These are phyloP conservation scores for Cydia amplana DNA, from an alignment of 1,140 invertebrate species.

Conservation along the genomic window DNA sequence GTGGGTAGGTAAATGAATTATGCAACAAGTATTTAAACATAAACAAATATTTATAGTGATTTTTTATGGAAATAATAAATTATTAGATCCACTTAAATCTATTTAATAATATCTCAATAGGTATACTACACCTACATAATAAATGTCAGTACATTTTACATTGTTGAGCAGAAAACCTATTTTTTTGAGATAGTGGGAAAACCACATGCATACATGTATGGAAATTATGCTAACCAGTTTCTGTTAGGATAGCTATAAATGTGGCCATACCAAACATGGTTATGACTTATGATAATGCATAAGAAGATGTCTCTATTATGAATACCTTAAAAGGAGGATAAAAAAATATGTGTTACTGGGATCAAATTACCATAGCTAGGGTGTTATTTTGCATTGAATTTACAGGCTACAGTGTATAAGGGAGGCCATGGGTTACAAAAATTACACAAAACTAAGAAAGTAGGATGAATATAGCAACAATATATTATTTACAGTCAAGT, in stretches of 20 bases:
- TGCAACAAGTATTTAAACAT: background rate
- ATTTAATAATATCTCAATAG: background rate
- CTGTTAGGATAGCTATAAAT: background rate
- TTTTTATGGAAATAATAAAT: background rate
- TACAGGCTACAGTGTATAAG: no score
- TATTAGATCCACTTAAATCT: background rate
- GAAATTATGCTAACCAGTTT: background rate
- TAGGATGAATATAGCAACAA: no score
- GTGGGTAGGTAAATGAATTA: background rate
- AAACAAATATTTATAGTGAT: background rate
- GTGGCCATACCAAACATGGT: background rate
- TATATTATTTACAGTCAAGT: no score
- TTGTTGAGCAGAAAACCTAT: background rate
- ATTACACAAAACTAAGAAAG: no score
- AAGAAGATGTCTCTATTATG: background rate
- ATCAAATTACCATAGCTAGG: no score
- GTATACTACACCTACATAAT: background rate
- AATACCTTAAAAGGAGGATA: background rate
- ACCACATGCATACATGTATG: background rate
- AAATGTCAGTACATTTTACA: background rate
- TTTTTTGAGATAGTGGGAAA: background rate
- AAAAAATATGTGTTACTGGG: no score
- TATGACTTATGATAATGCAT: background rate
- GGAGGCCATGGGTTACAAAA: no score
- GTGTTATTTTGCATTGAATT: no score